A percentile compares a stretch with the other conserved stretches of the same genome.
These are phyloP conservation scores for Stenodema calcarata DNA, from an alignment of 2,888 invertebrate species.

Conservation along the genomic window DNA sequence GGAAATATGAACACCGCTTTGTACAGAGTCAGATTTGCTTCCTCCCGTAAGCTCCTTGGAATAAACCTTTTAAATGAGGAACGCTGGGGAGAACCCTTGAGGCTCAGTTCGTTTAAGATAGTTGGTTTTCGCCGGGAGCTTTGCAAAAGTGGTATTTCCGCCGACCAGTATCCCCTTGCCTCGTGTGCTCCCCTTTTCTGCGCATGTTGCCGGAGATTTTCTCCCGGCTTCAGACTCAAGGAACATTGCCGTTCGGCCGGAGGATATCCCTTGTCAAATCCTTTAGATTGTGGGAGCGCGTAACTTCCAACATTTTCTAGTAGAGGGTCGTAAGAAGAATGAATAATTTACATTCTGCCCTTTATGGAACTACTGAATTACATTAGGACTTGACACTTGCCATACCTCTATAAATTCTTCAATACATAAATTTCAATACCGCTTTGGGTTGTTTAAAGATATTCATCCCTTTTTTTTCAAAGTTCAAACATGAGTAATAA, in stretches of 20 bases:
- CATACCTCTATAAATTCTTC: too few relatives aligned
- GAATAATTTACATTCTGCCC: background rate
- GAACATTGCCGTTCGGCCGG: background rate
- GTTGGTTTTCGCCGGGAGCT: background rate
- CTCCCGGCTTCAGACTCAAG: background rate
- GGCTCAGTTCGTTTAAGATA: background rate
- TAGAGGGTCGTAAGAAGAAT: background rate
- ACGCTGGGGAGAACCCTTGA: background rate
- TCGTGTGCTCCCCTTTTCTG: background rate
- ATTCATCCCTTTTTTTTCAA: too few relatives aligned
- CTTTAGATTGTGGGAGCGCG: background rate
- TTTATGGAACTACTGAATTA: background rate
- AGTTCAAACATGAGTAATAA: too few relatives aligned
- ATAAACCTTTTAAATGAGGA: constrained; percentile 17
- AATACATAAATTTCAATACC: too few relatives aligned
- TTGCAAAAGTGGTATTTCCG: background rate
- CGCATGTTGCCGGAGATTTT: background rate
- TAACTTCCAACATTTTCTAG: background rate
- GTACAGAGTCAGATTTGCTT: background rate
- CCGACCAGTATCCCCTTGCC: background rate
- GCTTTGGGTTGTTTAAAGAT: too few relatives aligned
- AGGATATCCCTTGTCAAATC: background rate
- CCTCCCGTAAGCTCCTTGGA: background rate
- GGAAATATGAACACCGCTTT: constrained; percentile 15
- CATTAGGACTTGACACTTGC: too few relatives aligned